Percentiles rank a stretch among this genome's conserved stretches.
phyloP scores from a whole-genome alignment of 2,113 vertebrate genomes.

The Ammospiza nelsoni region DNA sequence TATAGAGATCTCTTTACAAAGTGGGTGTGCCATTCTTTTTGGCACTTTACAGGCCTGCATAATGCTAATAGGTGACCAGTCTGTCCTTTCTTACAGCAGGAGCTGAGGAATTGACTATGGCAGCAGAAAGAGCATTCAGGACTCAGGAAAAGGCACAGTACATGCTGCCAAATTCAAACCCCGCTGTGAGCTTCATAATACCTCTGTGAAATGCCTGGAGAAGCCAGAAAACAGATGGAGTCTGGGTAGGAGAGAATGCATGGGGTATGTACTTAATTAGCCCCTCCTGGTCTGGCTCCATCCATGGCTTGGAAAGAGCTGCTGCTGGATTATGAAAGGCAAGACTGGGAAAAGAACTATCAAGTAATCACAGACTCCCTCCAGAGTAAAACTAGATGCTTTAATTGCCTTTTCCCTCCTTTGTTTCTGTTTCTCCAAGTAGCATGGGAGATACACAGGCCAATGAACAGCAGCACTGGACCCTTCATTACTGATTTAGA shows the following conservation, averaged over 20 bases:
- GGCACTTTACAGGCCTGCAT: background rate
- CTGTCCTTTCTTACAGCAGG: background rate
- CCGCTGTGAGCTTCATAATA: background rate
- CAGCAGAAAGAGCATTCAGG: background rate
- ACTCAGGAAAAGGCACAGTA: background rate
- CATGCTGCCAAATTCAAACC: constrained; percentile 7
- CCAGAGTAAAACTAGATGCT: background rate
- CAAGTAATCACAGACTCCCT: background rate
- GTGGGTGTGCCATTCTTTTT: background rate
- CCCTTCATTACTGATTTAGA: background rate
- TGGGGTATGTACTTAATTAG: constrained; percentile 51
- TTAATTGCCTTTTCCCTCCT: background rate
- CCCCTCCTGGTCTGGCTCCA: constrained; percentile 21
- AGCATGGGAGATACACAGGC: background rate
- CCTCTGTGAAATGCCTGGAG: constrained; percentile 13
- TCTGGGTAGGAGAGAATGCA: constrained; percentile 7
- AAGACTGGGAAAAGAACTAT: background rate
- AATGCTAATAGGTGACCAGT: background rate
- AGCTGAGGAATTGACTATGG: constrained; percentile 9
- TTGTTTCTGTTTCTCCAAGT: background rate
- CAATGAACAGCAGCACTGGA: background rate
- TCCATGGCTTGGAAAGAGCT: background rate
- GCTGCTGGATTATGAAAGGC: constrained; percentile 7
- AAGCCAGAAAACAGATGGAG: constrained; percentile 52
- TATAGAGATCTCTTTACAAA: background rate